Base-by-base conservation (phyloP, 1,140 invertebrate genomes). In the Archivesica marissinica region DNA sequence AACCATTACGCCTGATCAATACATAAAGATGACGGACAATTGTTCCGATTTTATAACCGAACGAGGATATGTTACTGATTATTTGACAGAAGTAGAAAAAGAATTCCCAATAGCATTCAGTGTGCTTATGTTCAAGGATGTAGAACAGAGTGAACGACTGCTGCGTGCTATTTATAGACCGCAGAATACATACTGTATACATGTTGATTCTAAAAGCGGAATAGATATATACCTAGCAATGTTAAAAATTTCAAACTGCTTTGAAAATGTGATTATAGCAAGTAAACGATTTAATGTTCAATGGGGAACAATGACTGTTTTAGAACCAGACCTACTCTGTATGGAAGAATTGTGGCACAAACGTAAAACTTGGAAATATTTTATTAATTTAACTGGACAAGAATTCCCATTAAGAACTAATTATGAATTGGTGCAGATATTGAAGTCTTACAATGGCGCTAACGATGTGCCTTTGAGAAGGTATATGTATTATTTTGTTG, bases 131-230 rank as follows among this genome's bases (percentile, higher is more conserved):
- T 91, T 88, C 66, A 90, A 90, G 52, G 87, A 90, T 33, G 56
- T 91, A 0, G 87, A 88, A 41, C 91, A 93, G 83, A 84, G 92
- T 13, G 91, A 92, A 64, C 77, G 82, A n/a, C 75, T 93, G 13
- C 68, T 93, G 0, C 66, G 88, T 17, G 88, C 90, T 0, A 90
- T 94, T 23, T 94, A 93, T 66, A 86, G 92, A 17, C 93, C 93
- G 0, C 92, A 93, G 41, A 93, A 94, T 76, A 68, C 87, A 1
- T 94, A 93, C 64, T 93, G 93, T 80, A 83, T 94, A 33, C 93
- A 94, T 68, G 87, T 93, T 2, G 93, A 94, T 85, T 56, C 50
- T 0, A 93, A 93, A 70, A 72, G 89, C 6, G 3, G 66, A 0
- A 17, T 50, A 0, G 23, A 77, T 2, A 84, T 92, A 17, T 72